Conservation (phyloP, 2,888 invertebrate genomes). For the Tyria jacobaeae region DNA sequence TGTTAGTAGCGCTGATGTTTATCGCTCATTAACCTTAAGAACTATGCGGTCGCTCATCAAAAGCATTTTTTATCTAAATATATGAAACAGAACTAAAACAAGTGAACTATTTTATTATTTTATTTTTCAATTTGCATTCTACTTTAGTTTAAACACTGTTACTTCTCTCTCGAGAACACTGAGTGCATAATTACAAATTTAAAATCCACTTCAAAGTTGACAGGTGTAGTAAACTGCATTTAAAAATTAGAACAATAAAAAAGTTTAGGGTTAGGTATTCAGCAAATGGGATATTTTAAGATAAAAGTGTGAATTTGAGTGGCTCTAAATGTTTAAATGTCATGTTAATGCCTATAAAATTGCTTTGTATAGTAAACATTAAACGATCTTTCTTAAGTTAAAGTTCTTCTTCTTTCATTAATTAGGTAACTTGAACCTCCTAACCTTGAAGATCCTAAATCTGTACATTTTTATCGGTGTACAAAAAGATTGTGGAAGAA, state of each 20-base stretch:
- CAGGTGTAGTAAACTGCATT: constrained; percentile 48
- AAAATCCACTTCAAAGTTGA: constrained; percentile 42
- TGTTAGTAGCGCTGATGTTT: neutral
- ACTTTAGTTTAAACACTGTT: neutral
- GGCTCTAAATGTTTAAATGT: neutral
- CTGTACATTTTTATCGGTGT: too few species aligned
- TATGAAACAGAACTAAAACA: neutral
- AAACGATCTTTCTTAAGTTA: too few species aligned
- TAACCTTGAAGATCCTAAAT: too few species aligned
- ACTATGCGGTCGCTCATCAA: too few species aligned
- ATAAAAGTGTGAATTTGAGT: constrained; percentile 29
- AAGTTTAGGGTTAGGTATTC: constrained; percentile 26
- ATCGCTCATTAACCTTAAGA: neutral
- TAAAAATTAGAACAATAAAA: constrained; percentile 43
- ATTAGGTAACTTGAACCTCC: too few species aligned
- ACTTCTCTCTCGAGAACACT: neutral
- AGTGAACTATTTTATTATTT: too few species aligned
- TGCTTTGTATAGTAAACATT: neutral
- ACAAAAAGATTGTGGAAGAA: too few species aligned
- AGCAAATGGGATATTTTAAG: constrained; percentile 34
- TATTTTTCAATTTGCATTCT: neutral
- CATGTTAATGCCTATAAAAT: neutral
- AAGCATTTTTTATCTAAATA: neutral
- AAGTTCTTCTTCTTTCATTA: too few species aligned
- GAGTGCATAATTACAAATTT: constrained; percentile 31